phyloP scores from a whole-genome alignment of 2,113 vertebrate genomes.

The Prionailurus viverrinus region DNA sequence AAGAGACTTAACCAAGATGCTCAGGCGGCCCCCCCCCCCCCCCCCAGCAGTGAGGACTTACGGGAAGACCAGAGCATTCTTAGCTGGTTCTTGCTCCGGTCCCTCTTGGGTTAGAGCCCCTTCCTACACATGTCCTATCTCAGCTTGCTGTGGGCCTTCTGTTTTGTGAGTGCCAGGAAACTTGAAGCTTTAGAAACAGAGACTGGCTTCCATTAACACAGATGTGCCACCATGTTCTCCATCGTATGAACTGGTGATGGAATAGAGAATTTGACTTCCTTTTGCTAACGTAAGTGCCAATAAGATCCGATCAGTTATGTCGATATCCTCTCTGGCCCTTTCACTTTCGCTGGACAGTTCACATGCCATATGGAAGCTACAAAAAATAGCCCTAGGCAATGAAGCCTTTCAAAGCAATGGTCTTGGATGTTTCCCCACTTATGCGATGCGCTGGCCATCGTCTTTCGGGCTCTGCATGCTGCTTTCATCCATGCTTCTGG shows the following conservation, averaged over 20 bases:
- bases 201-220: background rate
- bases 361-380: background rate
- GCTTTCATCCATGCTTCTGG: background rate
- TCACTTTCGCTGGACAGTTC: background rate
- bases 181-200: background rate
- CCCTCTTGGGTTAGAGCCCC: background rate
- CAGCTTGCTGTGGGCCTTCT: background rate
- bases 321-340: background rate
- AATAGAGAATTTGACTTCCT: background rate
- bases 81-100: background rate
- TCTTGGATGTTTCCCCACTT: background rate
- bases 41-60: background rate
- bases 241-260: background rate
- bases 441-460: background rate
- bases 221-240: background rate
- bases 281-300: background rate
- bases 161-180: background rate
- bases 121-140: background rate
- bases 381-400: background rate
- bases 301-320: background rate
- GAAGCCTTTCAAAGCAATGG: background rate
- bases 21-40: too few relatives aligned
- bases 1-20: background rate
- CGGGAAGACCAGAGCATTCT: fast-evolving
- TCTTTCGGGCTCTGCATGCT: background rate